Percentiles rank a stretch among this genome's conserved stretches.
phyloP scores from a whole-genome alignment of 2,888 invertebrate species.

The Didymodactylos carnosus region DNA sequence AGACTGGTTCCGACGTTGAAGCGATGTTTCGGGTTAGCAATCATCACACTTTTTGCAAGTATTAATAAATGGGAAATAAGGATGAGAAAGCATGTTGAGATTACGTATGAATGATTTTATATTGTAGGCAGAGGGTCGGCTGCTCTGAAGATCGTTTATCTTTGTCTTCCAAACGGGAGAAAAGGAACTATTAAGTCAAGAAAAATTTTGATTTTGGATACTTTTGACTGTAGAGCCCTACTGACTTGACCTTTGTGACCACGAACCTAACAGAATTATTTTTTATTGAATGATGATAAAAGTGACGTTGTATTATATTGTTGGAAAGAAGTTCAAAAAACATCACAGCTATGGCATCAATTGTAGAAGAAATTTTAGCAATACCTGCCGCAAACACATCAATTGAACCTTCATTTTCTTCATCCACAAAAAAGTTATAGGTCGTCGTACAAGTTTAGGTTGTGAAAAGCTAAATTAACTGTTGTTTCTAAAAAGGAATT shows the following conservation, averaged over 20 bases:
- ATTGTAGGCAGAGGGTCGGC: background rate
- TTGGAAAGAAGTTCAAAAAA: background rate
- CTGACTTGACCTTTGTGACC: background rate
- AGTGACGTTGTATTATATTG: background rate
- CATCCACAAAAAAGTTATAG: background rate
- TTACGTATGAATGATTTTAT: background rate
- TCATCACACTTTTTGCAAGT: background rate
- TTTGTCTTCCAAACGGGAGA: background rate
- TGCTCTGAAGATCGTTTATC: background rate
- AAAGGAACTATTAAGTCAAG: too few relatives aligned
- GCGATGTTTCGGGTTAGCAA: background rate
- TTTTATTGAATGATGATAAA: background rate
- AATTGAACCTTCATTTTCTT: background rate
- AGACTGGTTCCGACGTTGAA: background rate
- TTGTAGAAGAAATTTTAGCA: background rate
- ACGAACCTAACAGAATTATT: background rate
- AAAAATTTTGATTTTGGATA: too few relatives aligned
- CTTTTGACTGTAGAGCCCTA: background rate
- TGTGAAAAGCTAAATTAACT: too few relatives aligned
- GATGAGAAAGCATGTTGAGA: background rate
- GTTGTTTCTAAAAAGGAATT: background rate
- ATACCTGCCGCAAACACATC: background rate
- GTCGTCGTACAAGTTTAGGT: background rate
- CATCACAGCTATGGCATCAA: background rate
- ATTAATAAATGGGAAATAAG: background rate